A percentile compares a stretch with the other conserved stretches of the same genome.
These are phyloP conservation scores for Drosophila merina DNA, from an alignment of 2,888 invertebrate genomes.

Conservation along the genomic window DNA sequence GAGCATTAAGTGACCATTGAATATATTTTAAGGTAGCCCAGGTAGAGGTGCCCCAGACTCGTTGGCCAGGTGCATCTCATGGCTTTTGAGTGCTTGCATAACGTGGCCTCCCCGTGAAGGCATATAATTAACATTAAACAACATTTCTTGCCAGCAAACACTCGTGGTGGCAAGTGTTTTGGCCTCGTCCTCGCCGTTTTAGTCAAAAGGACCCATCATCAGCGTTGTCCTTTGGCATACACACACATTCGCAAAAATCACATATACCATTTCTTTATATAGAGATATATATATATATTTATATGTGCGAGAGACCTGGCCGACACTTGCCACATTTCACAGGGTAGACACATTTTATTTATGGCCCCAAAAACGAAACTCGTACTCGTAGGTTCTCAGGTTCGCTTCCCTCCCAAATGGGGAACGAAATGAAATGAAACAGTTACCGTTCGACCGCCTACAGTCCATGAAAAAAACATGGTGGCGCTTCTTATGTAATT, in stretches of 20 bases:
- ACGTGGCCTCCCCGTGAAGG: conserved; percentile 40
- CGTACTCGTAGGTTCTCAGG: conserved; percentile 36
- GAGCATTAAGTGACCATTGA: conserved; percentile 25
- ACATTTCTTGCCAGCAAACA: conserved; percentile 61
- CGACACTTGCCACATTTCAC: conserved; percentile 50
- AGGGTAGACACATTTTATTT: conserved; percentile 67
- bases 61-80: background rate
- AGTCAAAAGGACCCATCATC: conserved; percentile 28
- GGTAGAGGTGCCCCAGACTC: too few species aligned
- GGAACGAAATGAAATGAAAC: conserved; percentile 70
- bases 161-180: conserved; percentile 57
- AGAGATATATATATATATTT: background rate
- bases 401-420: conserved; percentile 26
- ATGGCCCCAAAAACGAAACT: conserved; percentile 39
- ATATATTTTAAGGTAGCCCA: background rate
- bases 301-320: conserved; percentile 7
- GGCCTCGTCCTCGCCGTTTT: conserved; percentile 39
- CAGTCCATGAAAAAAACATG: conserved; percentile 18
- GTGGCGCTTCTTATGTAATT: conserved; percentile 60
- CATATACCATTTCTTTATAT: background rate
- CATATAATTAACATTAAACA: conserved; percentile 76
- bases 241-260: conserved; percentile 14
- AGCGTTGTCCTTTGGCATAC: conserved; percentile 55
- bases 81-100: conserved; percentile 59
- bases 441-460: conserved; percentile 56